Base-by-base conservation (phyloP, 1,140 invertebrate species). In the Harlomillsia oculata region DNA sequence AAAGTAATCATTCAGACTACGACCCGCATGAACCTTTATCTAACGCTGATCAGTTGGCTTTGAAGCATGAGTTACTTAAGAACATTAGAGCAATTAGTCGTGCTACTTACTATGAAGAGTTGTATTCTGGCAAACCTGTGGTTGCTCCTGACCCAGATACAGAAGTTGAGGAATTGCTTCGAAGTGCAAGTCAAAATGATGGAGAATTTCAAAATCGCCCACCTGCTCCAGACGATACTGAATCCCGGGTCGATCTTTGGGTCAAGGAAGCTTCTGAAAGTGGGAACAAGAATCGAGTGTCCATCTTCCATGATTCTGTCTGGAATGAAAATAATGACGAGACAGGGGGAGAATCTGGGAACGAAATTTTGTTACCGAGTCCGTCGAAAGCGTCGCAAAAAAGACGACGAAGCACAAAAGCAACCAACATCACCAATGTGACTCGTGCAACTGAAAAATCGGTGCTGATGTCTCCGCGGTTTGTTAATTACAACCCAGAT, bases 11-110 rank as follows among this genome's bases (percentile, higher is more conserved):
- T 9, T 9, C 32, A 9, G 45, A 48, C 18, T 48, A 48, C 29
- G 45, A 48, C 21, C 55, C 55, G 36, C 55, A 57, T 57, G 55
- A 57, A 34, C 55, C 55, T 5, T 36, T 51, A 14, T 48, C 45
- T 14, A 32, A 28, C 29, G 55, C 50, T 23, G 55, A 62, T 37
- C 53, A 63, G 21, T 40, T 64, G 30, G 44, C 57, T 8, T 46
- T 64, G 30, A 44, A 58, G 30, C 53, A 54, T 30, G 62, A 64
- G 37, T 29, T 64, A 2, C 46, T 64, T 25, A 53, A 60, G 34
- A 64, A 60, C 30, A 56, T 64, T 18, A 36, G 58, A 43, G 54
- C 60, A 6, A 60, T 64, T 6, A 55, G 50, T 40, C 49, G 51
- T 18, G 62, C 57, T 13, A 58, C 62, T 2, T 63, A 36, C 32